Evolutionary conservation across 2,888 invertebrate genomes (phyloP), one percentile per base, ranked within the genome.

Genomic region (Idaea aversata): DNA sequence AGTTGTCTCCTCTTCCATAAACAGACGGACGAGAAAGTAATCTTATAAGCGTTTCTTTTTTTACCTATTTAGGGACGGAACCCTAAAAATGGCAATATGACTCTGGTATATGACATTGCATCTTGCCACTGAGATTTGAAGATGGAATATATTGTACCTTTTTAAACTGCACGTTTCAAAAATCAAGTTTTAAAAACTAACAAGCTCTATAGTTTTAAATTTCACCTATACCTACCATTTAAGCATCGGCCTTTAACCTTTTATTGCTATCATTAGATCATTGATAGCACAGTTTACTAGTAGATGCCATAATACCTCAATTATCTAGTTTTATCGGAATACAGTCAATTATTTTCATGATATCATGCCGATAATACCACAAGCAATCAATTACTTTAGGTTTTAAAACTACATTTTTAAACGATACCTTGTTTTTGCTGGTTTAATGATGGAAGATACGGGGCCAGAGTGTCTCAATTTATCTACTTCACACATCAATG

Each of bases 271-370:
- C 47, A 47, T 47, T 47, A 47, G 47, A 47, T 47, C 15, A 57
- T 57, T 70, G 72, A 61, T 13, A 47, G 7, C 47, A 13, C 47
- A 47, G 13, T 47, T 47, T 13, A 13, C 47, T 47, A 47, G 47
- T 47, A 47, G 47, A 47, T 47, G 13, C 7, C 47, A 47, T 10
- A 10, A 47, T 10, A 13, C 47, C 47, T 13, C 47, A 10, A 47
- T 47, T 47, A 47, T 47, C 36, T 47, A 47, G 47, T 10, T 7
- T 47, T 47, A 47, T 47, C 47, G 10, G 47, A 47, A 7, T 13
- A 10, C 47, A 13, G 13, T 47, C 13, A 47, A 25, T 25, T 47
- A 47, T 47, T 47, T 47, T 10, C 47, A 47, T 10, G 47, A 47
- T 47, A 10, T 13, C 47, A 47, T 10, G 13, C 13, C 10, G 47